Conservation (phyloP, 2,797 vertebrate genomes). For the Acanthurus tractus region DNA sequence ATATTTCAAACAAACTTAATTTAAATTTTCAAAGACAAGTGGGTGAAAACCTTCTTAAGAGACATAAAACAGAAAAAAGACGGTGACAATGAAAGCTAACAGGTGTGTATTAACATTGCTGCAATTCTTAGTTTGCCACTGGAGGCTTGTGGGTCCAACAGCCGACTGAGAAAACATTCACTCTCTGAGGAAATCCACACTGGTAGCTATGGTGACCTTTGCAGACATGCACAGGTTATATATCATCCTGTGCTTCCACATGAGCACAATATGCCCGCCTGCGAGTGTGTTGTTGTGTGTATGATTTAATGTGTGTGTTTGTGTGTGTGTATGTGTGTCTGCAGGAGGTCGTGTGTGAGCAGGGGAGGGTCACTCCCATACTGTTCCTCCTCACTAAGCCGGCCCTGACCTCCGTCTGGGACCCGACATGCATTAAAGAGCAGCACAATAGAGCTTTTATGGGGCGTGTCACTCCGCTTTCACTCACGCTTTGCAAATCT, state of each 20-base stretch:
- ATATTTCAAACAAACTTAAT: conserved; percentile 11
- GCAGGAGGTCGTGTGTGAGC: conserved; percentile 47
- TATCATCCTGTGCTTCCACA: conserved; percentile 27
- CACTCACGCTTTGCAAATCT: conserved; percentile 54
- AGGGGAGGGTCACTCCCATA: conserved; percentile 46
- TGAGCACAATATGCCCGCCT: conserved; percentile 4
- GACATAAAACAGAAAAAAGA: not conserved
- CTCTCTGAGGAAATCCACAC: conserved; percentile 19
- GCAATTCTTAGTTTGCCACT: conserved; percentile 31
- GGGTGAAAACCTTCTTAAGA: not conserved
- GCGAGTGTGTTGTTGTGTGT: conserved; percentile 18
- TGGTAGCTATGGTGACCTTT: conserved; percentile 31
- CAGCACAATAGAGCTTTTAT: conserved; percentile 69
- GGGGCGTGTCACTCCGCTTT: conserved; percentile 54
- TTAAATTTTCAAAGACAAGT: not conserved
- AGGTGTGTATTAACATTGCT: conserved; percentile 24
- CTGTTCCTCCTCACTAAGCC: conserved; percentile 52
- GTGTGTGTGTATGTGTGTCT: conserved; percentile 22
- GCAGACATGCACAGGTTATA: conserved; percentile 24
- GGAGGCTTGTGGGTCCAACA: conserved; percentile 19
- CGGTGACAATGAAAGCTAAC: conserved; percentile 2
- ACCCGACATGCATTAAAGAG: conserved; percentile 53
- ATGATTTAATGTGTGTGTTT: conserved; percentile 7
- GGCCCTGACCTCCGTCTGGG: conserved; percentile 51
- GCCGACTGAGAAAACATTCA: conserved; percentile 34